Evolutionary conservation across 2,113 vertebrate species (phyloP).

Genomic region (Amphiprion percula): DNA sequence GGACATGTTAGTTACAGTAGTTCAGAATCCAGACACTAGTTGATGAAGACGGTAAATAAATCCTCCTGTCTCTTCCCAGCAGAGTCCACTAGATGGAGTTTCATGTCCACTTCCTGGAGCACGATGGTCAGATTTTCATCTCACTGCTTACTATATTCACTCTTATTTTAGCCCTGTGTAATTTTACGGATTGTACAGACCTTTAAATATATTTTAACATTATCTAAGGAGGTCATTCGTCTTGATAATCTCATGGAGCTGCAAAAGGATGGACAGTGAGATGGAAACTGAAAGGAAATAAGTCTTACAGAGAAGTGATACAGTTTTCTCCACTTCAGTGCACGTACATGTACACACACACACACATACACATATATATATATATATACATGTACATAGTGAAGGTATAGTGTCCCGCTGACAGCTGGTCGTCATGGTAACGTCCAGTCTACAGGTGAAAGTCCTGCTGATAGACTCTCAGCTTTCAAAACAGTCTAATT

Average conservation of each 20-base stretch:
- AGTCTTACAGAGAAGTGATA: neutral
- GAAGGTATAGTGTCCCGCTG: slow-evolving; percentile 43
- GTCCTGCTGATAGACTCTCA: slow-evolving; percentile 64
- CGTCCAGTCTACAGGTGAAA: slow-evolving; percentile 72
- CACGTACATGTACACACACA: neutral
- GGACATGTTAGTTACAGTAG: too few relatives aligned
- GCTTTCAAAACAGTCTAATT: slow-evolving; percentile 83
- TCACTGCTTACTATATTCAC: neutral
- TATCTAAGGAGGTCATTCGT: neutral
- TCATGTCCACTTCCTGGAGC: slow-evolving; percentile 7
- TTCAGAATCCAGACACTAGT: too few relatives aligned
- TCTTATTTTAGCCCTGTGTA: neutral
- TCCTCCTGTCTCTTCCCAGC: slow-evolving; percentile 5
- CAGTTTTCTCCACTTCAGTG: neutral
- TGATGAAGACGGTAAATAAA: too few relatives aligned
- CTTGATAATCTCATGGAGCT: slow-evolving; percentile 11
- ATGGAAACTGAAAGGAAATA: slow-evolving; percentile 35
- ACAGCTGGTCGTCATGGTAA: slow-evolving; percentile 61
- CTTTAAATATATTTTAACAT: neutral
- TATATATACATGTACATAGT: neutral
- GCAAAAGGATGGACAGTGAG: slow-evolving; percentile 40
- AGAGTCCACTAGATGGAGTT: slow-evolving; percentile 63
- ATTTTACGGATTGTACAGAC: too few relatives aligned
- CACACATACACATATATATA: too few relatives aligned
- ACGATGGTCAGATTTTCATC: neutral